These are phyloP conservation scores for Arrhopalites spinosus DNA, from an alignment of 2,888 invertebrate species.

Conservation along the genomic window DNA sequence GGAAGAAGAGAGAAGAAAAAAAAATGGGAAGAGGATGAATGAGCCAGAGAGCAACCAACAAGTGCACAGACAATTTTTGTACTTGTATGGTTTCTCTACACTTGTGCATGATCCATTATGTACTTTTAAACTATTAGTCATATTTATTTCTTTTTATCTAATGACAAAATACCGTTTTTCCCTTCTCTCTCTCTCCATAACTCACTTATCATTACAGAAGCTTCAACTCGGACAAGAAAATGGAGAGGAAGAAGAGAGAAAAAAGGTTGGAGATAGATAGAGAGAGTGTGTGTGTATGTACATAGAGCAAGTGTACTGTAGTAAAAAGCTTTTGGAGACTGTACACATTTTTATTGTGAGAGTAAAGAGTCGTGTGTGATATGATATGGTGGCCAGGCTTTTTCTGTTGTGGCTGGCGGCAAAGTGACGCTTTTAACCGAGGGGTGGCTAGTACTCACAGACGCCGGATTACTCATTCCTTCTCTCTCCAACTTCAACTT, in stretches of 20 bases:
- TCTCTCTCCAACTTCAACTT: neutral
- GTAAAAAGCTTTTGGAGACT: neutral
- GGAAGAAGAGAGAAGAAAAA: too few species aligned
- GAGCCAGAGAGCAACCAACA: too few species aligned
- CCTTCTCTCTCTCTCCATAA: neutral
- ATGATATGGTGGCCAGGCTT: neutral
- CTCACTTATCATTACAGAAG: neutral
- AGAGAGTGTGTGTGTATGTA: neutral
- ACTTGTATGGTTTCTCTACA: neutral
- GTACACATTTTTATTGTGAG: too few species aligned
- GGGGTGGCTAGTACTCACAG: neutral
- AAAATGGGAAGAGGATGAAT: too few species aligned
- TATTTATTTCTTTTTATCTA: neutral
- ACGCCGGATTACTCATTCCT: neutral
- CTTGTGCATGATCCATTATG: neutral
- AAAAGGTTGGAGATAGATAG: neutral
- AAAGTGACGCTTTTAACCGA: conserved; percentile 3
- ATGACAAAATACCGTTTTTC: neutral
- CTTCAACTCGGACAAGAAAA: neutral
- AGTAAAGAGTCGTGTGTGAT: too few species aligned
- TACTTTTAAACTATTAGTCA: neutral
- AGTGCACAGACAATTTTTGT: too few species aligned
- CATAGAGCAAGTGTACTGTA: neutral
- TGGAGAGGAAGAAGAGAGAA: neutral
- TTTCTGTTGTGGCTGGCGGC: neutral